Base-by-base conservation (phyloP, 2,797 vertebrate species). In the Zalophus californianus region DNA sequence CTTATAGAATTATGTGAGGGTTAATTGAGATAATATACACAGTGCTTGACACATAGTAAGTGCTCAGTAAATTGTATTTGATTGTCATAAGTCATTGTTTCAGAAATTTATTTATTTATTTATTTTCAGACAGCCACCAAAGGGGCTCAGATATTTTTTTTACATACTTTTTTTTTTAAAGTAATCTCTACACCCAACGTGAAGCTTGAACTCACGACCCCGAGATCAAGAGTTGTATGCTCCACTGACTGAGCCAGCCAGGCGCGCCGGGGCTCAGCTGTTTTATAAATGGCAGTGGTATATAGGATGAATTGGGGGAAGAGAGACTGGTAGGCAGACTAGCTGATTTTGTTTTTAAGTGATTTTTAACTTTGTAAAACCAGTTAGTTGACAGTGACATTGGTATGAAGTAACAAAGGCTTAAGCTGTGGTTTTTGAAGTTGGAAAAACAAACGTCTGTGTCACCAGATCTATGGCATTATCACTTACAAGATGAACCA, bases 311-410 rank as follows among this genome's bases (percentile, higher is more conserved):
- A 70, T n/a, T 64, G 41, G 7, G 20, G 44, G 14, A 54, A 70
- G 64, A 91, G 35, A 73, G n/a, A 75, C 18, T 94, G 50, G 35
- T 73, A 79, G 38, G 50, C 29, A 66, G 50, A 50, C 13, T 18
- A 58, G 14, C 25, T 79, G 21, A 35, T 89, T 96, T 92, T 94
- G 44, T 77, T 78, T 78, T 68, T 85, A 77, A 89, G 3, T 60
- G 27, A 8, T 56, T 90, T 92, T 94, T 90, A 86, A 66, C 32
- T 78, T 77, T 83, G 56, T 94, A 58, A 86, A 89, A 72, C 38
- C n/a, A 75, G 44, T 75, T 70, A 60, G 21, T 89, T 90, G 56
- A 56, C 78, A 77, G 29, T 58, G 48, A 94, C n/a, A 35, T 75
- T 56, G 18, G 38, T 94, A 3, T 90, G 66, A 80, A 38, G 35